A percentile compares a stretch with the other conserved stretches of the same genome.
Conservation (phyloP, 2,797 vertebrate genomes). For the Hippoglossus hippoglossus region DNA sequence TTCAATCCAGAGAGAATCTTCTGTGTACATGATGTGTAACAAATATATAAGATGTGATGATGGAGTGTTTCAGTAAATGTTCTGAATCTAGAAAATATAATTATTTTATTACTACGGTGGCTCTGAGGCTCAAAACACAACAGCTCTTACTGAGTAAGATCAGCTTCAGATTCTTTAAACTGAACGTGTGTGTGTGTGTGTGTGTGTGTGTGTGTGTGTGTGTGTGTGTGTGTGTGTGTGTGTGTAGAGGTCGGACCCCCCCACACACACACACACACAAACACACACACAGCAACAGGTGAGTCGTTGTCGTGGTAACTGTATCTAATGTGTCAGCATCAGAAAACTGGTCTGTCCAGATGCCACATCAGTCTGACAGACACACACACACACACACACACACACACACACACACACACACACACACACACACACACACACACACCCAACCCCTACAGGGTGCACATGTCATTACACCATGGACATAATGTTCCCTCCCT, state of each 20-base stretch:
- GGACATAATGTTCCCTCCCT: no score
- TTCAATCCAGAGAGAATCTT: no score
- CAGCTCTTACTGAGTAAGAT: not conserved
- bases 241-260: not conserved
- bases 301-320: slow-evolving; percentile 43
- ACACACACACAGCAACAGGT: slow-evolving; percentile 29
- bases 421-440: not conserved
- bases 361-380: slow-evolving; percentile 25
- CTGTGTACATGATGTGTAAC: no score
- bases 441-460: not conserved
- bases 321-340: slow-evolving; percentile 61
- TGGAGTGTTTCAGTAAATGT: no score
- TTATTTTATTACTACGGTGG: not conserved
- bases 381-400: slow-evolving; percentile 20
- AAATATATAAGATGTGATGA: not conserved
- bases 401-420: slow-evolving; percentile 1
- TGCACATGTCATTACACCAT: not conserved
- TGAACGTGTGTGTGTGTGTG: no score
- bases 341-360: slow-evolving; percentile 63
- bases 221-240: not conserved
- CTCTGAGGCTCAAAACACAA: not conserved
- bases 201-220: not conserved
- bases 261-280: not conserved
- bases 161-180: no score
- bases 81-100: no score